A percentile compares a stretch with the other conserved stretches of the same genome.
Evolutionary conservation across 2,797 vertebrate species (phyloP).

Genomic region (Platyrinchus mystaceus): DNA sequence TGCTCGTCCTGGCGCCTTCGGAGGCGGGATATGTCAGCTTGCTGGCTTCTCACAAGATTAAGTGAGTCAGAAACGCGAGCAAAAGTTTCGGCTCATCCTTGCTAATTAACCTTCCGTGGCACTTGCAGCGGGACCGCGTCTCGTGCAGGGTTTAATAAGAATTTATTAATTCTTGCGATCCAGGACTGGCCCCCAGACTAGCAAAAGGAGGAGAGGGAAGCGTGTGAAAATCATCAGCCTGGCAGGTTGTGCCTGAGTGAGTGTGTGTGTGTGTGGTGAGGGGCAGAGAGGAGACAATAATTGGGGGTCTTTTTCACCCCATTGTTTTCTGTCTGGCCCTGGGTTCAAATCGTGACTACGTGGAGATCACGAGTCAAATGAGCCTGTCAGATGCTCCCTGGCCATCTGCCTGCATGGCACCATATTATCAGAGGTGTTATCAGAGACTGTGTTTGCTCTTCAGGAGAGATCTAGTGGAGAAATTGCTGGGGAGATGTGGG

Average conservation of each 20-base stretch:
- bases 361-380: constrained; percentile 32
- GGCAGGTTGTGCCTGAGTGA: constrained; percentile 1
- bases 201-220: constrained; percentile 58
- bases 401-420: constrained; percentile 34
- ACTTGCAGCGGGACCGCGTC: constrained; percentile 54
- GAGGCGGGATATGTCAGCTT: constrained; percentile 88
- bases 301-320: not conserved
- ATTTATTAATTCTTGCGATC: constrained; percentile 75
- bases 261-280: not conserved
- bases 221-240: constrained; percentile 42
- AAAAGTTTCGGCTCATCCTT: constrained; percentile 70
- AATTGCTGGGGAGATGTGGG: not conserved
- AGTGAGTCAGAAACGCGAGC: constrained; percentile 82
- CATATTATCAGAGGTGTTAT: constrained; percentile 19
- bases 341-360: not conserved
- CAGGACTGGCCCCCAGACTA: constrained; percentile 65
- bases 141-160: constrained; percentile 70
- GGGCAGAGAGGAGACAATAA: not conserved
- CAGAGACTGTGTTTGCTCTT: not conserved
- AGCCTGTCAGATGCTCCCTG: constrained; percentile 53
- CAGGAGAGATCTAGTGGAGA: not conserved
- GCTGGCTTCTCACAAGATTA: constrained; percentile 93
- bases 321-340: not conserved
- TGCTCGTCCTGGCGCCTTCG: constrained; percentile 91
- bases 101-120: constrained; percentile 76